Percentiles rank a stretch among this genome's conserved stretches.
Conservation (phyloP, 2,888 invertebrate species). For the Phorcus lineatus region DNA sequence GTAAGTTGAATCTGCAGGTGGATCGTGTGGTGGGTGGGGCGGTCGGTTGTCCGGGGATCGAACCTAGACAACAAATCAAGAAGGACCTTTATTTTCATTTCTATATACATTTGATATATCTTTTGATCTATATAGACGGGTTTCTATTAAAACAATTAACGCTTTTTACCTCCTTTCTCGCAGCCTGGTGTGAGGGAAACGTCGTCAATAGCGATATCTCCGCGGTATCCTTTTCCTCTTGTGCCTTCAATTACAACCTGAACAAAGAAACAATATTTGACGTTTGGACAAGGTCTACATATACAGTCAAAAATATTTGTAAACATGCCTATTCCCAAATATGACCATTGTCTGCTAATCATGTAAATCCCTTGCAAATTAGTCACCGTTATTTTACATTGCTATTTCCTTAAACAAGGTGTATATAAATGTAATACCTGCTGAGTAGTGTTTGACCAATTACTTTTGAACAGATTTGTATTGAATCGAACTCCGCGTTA, state of each 20-base stretch:
- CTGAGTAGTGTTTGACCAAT: too few relatives aligned
- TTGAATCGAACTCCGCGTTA: too few relatives aligned
- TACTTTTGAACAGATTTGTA: too few relatives aligned
- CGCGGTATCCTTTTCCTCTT: conserved; percentile 55
- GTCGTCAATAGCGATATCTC: conserved; percentile 69
- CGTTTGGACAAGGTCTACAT: too few relatives aligned
- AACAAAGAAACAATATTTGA: neutral
- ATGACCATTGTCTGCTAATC: too few relatives aligned
- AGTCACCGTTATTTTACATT: too few relatives aligned
- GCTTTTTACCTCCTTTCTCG: conserved; percentile 46
- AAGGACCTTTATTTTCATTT: neutral
- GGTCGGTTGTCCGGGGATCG: conserved; percentile 55
- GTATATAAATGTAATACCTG: too few relatives aligned
- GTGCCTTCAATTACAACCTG: conserved; percentile 63
- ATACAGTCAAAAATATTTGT: too few relatives aligned
- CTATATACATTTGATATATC: neutral
- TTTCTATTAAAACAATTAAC: neutral
- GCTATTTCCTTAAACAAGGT: too few relatives aligned
- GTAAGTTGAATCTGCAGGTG: conserved; percentile 45
- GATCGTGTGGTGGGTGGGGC: conserved; percentile 47
- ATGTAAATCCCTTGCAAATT: too few relatives aligned
- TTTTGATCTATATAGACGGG: neutral
- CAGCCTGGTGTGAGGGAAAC: conserved; percentile 66
- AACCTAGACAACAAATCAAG: conserved; percentile 28
- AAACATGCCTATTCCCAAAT: too few relatives aligned